A percentile compares a stretch with the other conserved stretches of the same genome.
Conservation (phyloP, 2,888 invertebrate species). For the Tipula vernalis region DNA sequence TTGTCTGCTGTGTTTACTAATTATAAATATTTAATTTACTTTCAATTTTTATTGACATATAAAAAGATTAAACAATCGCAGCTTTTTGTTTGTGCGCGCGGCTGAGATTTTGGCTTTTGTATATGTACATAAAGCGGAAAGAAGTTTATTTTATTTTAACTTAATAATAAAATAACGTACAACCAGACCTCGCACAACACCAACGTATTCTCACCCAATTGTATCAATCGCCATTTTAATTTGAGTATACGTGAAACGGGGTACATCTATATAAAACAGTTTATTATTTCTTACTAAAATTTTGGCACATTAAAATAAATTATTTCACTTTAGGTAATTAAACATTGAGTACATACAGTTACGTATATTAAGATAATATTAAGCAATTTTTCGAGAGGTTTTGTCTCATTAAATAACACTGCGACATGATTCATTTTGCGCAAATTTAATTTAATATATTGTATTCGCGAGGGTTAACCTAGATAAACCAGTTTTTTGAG, state of each 20-base stretch:
- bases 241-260: not conserved
- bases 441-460: too few relatives aligned
- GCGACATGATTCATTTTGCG: not conserved
- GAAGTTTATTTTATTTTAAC: not conserved
- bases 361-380: not conserved
- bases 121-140: not conserved
- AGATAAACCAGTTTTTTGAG: too few relatives aligned
- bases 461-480: too few relatives aligned
- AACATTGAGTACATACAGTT: not conserved
- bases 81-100: not conserved
- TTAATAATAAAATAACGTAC: not conserved
- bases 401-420: not conserved
- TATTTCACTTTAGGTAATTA: not conserved
- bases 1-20: not conserved
- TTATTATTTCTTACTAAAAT: not conserved
- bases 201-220: not conserved
- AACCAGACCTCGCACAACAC: not conserved
- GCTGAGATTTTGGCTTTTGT: not conserved
- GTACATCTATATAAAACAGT: not conserved
- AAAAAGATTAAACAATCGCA: not conserved
- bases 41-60: conserved; percentile 4
- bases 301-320: not conserved
- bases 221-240: too few relatives aligned
- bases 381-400: not conserved
- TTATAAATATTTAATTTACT: not conserved